Percentiles rank a stretch among this genome's conserved stretches.
These are phyloP conservation scores for Pelobates fuscus DNA, from an alignment of 2,113 vertebrate species.

Conservation along the genomic window DNA sequence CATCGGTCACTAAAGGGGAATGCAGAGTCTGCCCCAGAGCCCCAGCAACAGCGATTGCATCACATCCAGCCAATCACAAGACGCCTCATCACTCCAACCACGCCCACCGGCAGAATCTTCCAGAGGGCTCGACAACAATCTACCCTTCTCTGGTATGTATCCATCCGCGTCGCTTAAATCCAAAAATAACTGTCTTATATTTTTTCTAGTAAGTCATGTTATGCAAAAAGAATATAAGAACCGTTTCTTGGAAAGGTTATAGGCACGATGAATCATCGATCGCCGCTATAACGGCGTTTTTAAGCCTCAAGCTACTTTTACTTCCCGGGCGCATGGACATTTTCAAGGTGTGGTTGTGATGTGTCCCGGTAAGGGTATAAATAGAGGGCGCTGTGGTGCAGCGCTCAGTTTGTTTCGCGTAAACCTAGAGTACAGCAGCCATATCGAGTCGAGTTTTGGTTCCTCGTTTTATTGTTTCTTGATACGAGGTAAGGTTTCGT, in stretches of 20 bases:
- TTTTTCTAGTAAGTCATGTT: too few species aligned
- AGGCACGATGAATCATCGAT: too few species aligned
- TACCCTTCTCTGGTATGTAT: not conserved
- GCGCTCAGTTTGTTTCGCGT: not conserved
- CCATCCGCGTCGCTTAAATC: conserved; percentile 12
- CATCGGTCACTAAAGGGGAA: not conserved
- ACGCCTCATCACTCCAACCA: conserved; percentile 8
- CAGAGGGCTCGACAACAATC: conserved; percentile 60
- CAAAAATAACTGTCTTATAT: not conserved
- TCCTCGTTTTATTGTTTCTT: too few species aligned
- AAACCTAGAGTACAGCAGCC: too few species aligned
- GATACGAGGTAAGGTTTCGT: too few species aligned
- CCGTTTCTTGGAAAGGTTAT: too few species aligned
- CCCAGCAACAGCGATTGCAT: conserved; percentile 70
- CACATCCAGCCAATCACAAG: conserved; percentile 64
- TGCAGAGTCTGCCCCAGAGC: conserved; percentile 43
- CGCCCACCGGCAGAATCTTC: conserved; percentile 58
- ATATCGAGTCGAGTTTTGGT: too few species aligned
- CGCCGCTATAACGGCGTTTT: not conserved
- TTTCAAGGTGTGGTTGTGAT: not conserved
- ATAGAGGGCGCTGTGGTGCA: not conserved
- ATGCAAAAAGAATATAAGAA: too few species aligned
- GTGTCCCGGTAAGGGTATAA: conserved; percentile 10
- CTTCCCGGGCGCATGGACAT: conserved; percentile 11
- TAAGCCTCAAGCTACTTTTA: conserved; percentile 14